A percentile compares a stretch with the other conserved stretches of the same genome.
These are phyloP conservation scores for Rhadinocentrus ornatus DNA, from an alignment of 2,797 vertebrate genomes.

Conservation along the genomic window DNA sequence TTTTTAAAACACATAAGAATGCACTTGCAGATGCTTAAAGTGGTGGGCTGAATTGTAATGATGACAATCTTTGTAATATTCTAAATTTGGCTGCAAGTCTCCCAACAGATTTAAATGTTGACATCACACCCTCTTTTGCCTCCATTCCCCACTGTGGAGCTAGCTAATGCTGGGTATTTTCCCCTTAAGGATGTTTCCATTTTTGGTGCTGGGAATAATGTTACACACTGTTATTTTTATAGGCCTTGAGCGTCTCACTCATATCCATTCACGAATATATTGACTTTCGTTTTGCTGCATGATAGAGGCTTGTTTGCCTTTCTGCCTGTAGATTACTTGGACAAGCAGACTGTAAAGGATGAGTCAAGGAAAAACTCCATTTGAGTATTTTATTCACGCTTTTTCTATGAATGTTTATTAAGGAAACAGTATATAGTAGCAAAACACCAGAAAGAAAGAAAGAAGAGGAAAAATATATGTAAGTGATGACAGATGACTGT, in stretches of 20 bases:
- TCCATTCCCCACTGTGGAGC: constrained; percentile 50
- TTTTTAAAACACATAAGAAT: constrained; percentile 39
- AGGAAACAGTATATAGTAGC: constrained; percentile 10
- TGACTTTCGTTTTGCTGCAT: constrained; percentile 77
- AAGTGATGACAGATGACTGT: not conserved
- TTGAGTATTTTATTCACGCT: constrained; percentile 22
- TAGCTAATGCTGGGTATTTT: constrained; percentile 68
- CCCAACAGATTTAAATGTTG: constrained; percentile 65
- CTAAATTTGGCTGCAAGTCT: constrained; percentile 75
- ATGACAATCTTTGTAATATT: constrained; percentile 67
- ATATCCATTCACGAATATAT: constrained; percentile 78
- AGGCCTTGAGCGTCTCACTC: constrained; percentile 70
- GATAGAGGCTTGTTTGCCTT: constrained; percentile 77
- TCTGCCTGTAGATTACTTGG: constrained; percentile 36
- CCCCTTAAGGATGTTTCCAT: constrained; percentile 75
- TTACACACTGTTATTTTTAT: constrained; percentile 80
- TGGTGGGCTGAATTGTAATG: constrained; percentile 63
- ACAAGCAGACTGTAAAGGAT: constrained; percentile 63
- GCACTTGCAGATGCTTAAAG: constrained; percentile 41
- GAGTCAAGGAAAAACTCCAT: constrained; percentile 38
- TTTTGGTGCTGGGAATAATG: constrained; percentile 70
- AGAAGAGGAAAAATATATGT: not conserved
- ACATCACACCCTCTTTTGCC: constrained; percentile 44
- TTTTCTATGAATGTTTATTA: not conserved
- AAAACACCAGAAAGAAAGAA: not conserved